Base-by-base conservation (phyloP, 2,797 vertebrate species). In the Natrix natrix region DNA sequence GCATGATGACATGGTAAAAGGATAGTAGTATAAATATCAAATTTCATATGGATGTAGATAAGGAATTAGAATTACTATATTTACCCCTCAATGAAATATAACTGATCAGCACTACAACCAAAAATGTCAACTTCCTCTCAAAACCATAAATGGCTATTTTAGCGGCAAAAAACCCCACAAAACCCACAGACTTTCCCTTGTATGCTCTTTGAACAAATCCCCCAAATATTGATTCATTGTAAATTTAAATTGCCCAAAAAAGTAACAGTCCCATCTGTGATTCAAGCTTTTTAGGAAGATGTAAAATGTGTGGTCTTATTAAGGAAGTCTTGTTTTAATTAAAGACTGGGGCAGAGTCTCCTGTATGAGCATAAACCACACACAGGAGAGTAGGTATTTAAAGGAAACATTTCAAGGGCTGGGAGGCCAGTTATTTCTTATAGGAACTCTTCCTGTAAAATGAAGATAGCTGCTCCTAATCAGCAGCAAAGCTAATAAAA, bases 391-490 rank as follows among this genome's bases (percentile, higher is more conserved):
- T 74, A 96, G 91, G 92, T 96, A 96, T 96, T 96, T 97, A 96
- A 95, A 96, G 95, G 92, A 96, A 95, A 94, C 90, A 92, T 93
- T 97, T 93, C 94, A 95, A 95, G 96, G 96, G 97, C 97, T 97
- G 93, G 95, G 94, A 95, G 95, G 95, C 95, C 94, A 93, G 94
- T 97, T 97, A 95, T 96, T 98, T 98, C 97, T 98, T 98, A 97
- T 96, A 98, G 97, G 96, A 98, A 98, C 96, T 97, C 94, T 92
- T 98, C 97, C 98, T 98, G 98, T 24, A 95, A 98, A 92, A 97
- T 96, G 96, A 97, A 98, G 98, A 98, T 98, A 98, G 98, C 98
- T 98, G 97, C 96, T 96, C 96, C 95, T 97, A 97, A 97, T 98
- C 91, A 0, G 95, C 97, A 97, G 96, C 96, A 97, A 97, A 97